phyloP scores from a whole-genome alignment of 2,888 invertebrate genomes.

The Mythimna pallens region DNA sequence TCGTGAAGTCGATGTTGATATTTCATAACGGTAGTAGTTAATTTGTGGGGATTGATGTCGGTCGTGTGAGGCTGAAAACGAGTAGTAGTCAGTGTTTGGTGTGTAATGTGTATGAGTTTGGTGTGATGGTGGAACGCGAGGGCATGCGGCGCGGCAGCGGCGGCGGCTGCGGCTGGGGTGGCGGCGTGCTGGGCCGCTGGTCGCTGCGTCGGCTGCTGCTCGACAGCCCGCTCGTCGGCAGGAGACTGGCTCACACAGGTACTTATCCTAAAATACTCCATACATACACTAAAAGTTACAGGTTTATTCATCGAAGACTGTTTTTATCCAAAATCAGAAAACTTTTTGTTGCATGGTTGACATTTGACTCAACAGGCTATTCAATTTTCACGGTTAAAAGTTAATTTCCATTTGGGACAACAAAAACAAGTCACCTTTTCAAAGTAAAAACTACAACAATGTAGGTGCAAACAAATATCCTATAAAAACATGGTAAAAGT shows the following conservation, averaged over 20 bases:
- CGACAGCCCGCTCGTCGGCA: conserved; percentile 93
- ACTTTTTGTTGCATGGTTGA: not conserved
- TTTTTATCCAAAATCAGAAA: not conserved
- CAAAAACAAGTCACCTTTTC: not conserved
- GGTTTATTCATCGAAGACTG: not conserved
- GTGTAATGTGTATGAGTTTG: conserved; percentile 80
- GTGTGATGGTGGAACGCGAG: conserved; percentile 86
- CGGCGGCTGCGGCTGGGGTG: conserved; percentile 86
- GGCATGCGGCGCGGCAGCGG: conserved; percentile 86
- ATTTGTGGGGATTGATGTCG: conserved; percentile 71
- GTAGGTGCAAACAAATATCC: not conserved
- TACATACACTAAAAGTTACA: not conserved
- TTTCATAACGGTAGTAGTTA: conserved; percentile 80
- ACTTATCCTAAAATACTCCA: conserved; percentile 27
- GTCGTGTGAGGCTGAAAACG: conserved; percentile 68
- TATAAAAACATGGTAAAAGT: conserved; percentile 9
- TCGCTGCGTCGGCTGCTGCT: conserved; percentile 93
- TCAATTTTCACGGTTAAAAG: not conserved
- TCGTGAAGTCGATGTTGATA: conserved; percentile 72
- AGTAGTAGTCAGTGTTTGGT: conserved; percentile 60
- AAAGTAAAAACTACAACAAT: conserved; percentile 5
- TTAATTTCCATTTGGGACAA: not conserved
- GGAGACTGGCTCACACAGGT: conserved; percentile 91
- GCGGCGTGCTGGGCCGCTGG: conserved; percentile 90
- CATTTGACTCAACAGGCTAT: not conserved